Evolutionary conservation across 1,140 invertebrate genomes (phyloP), one percentile per base, ranked within the genome.

Genomic region (Oncopodura yosiiana): DNA sequence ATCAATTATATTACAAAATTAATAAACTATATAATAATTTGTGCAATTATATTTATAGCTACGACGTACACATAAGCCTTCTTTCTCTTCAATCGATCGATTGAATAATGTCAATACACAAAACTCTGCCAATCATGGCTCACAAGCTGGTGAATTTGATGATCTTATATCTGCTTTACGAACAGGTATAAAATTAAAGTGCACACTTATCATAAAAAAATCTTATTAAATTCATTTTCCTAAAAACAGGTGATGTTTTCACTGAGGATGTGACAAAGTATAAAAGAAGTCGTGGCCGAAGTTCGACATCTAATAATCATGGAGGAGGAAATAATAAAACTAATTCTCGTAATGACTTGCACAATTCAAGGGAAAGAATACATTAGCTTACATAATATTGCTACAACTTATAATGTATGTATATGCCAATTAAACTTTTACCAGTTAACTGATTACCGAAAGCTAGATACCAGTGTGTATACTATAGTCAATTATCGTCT

Each of bases 211-310:
- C 8, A 34, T 8, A 9, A 34, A 34, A n/a, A 34, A 34, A 34
- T 34, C 14, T 34, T 9, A 34, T 9, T 8, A 8, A 8, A 9
- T 34, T 34, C 30, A 8, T 34, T 34, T 34, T 34, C 8, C n/a
- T n/a, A n/a, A n/a, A n/a, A 32, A 23, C 30, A 62, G 60, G 60
- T 0, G 94, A 97, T 68, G 91, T 97, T 0, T 98, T 97, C 69
- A 91, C 91, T 0, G 93, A 97, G 69, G 93, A 97, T 68, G 87
- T 96, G 58, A 89, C 87, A 26, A 92, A 91, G 69, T 87, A 90
- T 70, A 88, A 90, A 61, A 72, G 88, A 32, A 86, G 82, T 9
- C 60, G 61, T 41, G 42, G 53, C n/a, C 49, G 36, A 42, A 37
- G 49, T 26, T 18, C 32, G 4, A 6, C 30, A 9, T 30, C 11